phyloP scores from a whole-genome alignment of 2,797 vertebrate genomes.

The Tokudaia tokunoshimensis region DNA sequence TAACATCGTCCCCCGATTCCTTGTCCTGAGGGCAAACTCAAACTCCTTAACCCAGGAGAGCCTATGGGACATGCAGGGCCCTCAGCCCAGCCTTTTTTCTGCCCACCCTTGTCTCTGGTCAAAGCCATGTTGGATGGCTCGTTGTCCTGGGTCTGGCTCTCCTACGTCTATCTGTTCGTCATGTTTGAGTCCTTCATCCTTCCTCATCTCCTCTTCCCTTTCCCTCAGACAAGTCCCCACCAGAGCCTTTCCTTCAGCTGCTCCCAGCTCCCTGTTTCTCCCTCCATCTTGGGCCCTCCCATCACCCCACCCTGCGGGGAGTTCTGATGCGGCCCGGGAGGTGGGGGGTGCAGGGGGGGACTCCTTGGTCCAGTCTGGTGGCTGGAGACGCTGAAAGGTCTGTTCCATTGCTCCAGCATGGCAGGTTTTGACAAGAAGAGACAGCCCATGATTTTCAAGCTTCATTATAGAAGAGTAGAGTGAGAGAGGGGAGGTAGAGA shows the following conservation, averaged over 20 bases:
- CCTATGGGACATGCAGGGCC: not conserved
- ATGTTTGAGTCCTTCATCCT: not conserved
- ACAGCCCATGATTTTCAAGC: too few species aligned
- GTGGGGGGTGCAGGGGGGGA: too few species aligned
- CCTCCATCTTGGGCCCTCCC: not conserved
- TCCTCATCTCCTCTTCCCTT: not conserved
- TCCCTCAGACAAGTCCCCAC: not conserved
- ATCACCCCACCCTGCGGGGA: too few species aligned
- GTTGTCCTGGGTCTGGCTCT: not conserved
- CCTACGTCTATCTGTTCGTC: not conserved
- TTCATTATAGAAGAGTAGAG: too few species aligned
- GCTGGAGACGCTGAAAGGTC: too few species aligned
- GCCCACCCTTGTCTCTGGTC: not conserved
- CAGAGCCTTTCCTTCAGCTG: not conserved
- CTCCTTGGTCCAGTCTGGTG: too few species aligned
- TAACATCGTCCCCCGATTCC: not conserved
- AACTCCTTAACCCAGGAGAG: not conserved
- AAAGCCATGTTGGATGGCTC: not conserved
- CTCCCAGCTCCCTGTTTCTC: too few species aligned
- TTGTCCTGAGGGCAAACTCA: not conserved
- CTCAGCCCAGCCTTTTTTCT: not conserved
- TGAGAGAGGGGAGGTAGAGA: too few species aligned
- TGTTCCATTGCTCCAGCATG: too few species aligned
- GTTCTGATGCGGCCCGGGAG: too few species aligned
- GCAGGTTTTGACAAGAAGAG: too few species aligned